Evolutionary conservation across 37 sponge, comb jelly and placozoan species (phyloP).

Genomic region (Hexactinellida sp.): DNA sequence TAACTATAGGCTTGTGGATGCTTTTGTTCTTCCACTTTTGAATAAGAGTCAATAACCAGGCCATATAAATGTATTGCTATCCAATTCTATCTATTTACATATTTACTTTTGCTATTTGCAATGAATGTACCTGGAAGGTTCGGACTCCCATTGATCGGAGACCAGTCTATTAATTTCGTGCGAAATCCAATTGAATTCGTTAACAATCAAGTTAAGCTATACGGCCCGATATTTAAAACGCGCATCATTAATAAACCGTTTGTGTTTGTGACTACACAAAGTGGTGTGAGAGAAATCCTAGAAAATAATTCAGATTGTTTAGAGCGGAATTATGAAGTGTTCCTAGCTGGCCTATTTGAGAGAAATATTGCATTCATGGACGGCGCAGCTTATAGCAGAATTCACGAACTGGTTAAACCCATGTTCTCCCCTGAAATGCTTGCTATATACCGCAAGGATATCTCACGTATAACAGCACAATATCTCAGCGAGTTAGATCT

Average conservation of each 20-base stretch:
- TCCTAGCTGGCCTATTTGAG: slow-evolving; percentile 8
- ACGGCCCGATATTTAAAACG: slow-evolving; percentile 50
- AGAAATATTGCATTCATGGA: neutral
- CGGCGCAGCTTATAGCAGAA: neutral
- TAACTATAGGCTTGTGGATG: no score
- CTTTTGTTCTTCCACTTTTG: no score
- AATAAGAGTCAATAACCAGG: no score
- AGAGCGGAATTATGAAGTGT: neutral
- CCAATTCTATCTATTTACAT: neutral
- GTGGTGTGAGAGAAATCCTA: slow-evolving; percentile 47
- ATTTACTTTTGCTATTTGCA: no score
- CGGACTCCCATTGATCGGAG: slow-evolving; percentile 44
- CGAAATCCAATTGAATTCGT: slow-evolving; percentile 41
- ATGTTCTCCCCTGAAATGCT: neutral
- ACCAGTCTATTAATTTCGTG: slow-evolving; percentile 56
- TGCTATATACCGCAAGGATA: neutral
- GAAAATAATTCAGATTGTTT: slow-evolving; percentile 28
- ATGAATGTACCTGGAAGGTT: slow-evolving; percentile 54
- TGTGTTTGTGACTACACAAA: slow-evolving; percentile 51
- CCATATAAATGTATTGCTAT: neutral
- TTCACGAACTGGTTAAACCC: neutral
- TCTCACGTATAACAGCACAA: neutral
- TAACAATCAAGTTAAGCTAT: slow-evolving; percentile 3
- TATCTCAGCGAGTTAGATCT: neutral
- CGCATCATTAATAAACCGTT: slow-evolving; percentile 46